These are phyloP conservation scores for Mus spicilegus DNA, from an alignment of 2,113 vertebrate genomes.

Conservation along the genomic window DNA sequence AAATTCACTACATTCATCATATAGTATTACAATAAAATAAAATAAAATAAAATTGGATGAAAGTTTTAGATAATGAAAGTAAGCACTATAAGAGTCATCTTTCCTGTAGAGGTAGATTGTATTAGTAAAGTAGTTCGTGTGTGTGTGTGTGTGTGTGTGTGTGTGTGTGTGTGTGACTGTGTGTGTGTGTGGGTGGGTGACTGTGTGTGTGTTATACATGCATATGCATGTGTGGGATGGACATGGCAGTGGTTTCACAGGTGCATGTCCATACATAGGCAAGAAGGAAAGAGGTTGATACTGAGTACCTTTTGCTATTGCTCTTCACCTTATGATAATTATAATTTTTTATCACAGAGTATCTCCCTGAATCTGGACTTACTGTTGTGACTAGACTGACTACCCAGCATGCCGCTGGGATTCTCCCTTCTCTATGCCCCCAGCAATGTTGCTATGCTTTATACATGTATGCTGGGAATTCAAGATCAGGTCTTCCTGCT, in stretches of 20 bases:
- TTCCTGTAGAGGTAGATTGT: background rate
- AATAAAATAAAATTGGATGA: background rate
- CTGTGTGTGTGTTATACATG: background rate
- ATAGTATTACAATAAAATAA: background rate
- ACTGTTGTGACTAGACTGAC: background rate
- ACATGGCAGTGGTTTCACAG: background rate
- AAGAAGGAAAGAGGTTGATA: background rate
- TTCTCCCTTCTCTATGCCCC: background rate
- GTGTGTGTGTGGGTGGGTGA: background rate
- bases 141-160: background rate
- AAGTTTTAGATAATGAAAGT: background rate
- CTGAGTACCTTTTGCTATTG: background rate
- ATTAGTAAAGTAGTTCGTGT: background rate
- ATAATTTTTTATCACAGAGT: background rate
- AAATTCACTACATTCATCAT: background rate
- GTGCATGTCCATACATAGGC: background rate
- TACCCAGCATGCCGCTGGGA: too few species aligned
- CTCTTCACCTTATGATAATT: background rate
- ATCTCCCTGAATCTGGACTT: background rate
- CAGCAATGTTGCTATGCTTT: background rate
- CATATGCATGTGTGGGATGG: background rate
- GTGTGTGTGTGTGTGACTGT: background rate
- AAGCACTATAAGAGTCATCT: background rate
- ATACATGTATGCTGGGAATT: background rate
- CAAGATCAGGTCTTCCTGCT: too few species aligned